These are phyloP conservation scores for Brassicogethes aeneus DNA, from an alignment of 2,888 invertebrate genomes.

Conservation along the genomic window DNA sequence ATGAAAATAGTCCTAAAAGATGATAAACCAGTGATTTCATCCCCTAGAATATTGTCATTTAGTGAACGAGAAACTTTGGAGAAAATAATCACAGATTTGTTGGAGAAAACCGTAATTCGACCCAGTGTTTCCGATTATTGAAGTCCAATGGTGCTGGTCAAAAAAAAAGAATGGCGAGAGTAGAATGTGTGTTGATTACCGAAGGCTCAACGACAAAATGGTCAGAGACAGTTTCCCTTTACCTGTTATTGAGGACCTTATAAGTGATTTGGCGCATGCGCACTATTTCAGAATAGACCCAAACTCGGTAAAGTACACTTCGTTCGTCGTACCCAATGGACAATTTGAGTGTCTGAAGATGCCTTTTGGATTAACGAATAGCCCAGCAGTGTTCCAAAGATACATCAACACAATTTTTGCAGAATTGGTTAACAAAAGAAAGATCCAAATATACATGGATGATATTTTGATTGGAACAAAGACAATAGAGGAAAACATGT, in stretches of 20 bases:
- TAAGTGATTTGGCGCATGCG: conserved; percentile 18
- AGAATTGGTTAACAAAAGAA: conserved; percentile 14
- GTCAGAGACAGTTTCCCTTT: conserved; percentile 4
- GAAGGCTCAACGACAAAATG: not conserved
- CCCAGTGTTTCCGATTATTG: no score
- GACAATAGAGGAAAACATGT: conserved; percentile 3
- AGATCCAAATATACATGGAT: conserved; percentile 11
- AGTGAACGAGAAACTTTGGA: no score
- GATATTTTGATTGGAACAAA: conserved; percentile 10
- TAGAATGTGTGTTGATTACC: conserved; percentile 5
- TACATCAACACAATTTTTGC: conserved; percentile 26
- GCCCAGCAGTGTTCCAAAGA: conserved; percentile 29
- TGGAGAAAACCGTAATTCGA: no score
- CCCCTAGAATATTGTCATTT: no score
- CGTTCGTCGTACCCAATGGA: conserved; percentile 20
- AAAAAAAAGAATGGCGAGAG: no score
- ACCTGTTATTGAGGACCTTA: conserved; percentile 4
- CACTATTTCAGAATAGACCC: conserved; percentile 16
- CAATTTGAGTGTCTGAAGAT: conserved; percentile 27
- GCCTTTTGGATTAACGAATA: conserved; percentile 33
- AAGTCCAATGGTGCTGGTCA: no score
- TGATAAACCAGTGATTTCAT: no score
- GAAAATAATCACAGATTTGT: no score
- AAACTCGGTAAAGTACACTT: conserved; percentile 17
- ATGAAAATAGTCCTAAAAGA: no score